A percentile compares a stretch with the other conserved stretches of the same genome.
These are phyloP conservation scores for Cavia aperea DNA, from an alignment of 2,113 vertebrate genomes.

Conservation along the genomic window DNA sequence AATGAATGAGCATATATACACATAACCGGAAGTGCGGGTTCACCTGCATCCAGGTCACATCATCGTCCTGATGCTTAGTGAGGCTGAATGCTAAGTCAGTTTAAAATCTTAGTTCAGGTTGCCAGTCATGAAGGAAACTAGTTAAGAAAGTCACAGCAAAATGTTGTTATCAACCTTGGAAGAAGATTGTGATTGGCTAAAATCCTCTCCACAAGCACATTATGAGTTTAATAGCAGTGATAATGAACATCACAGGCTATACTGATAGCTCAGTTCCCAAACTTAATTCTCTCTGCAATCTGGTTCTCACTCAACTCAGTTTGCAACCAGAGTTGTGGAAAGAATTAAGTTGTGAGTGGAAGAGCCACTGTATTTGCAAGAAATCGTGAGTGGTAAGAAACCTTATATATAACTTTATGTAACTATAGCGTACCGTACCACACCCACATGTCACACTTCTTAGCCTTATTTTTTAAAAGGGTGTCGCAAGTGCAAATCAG, in stretches of 20 bases:
- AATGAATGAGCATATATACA: background rate
- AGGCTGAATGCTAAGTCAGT: background rate
- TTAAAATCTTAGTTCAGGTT: constrained; percentile 14
- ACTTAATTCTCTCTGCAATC: background rate
- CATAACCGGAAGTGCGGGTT: background rate
- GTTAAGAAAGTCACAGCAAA: background rate
- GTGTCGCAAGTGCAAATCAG: background rate
- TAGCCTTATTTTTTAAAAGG: background rate
- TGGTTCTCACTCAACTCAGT: background rate
- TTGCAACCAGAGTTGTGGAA: background rate
- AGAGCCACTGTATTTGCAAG: background rate
- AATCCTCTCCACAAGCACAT: background rate
- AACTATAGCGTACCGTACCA: background rate
- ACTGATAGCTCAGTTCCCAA: background rate
- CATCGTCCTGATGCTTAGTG: background rate
- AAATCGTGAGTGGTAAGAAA: background rate
- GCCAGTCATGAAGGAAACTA: background rate
- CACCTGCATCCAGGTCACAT: background rate
- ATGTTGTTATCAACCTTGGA: background rate
- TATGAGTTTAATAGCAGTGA: background rate
- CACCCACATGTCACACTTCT: background rate
- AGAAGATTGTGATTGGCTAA: background rate
- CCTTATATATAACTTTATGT: background rate
- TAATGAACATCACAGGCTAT: background rate
- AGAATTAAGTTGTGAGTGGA: background rate